Percentiles rank a stretch among this genome's conserved stretches.
Evolutionary conservation across 2,113 vertebrate genomes (phyloP).

Genomic region (Illadopsis cleaveri): DNA sequence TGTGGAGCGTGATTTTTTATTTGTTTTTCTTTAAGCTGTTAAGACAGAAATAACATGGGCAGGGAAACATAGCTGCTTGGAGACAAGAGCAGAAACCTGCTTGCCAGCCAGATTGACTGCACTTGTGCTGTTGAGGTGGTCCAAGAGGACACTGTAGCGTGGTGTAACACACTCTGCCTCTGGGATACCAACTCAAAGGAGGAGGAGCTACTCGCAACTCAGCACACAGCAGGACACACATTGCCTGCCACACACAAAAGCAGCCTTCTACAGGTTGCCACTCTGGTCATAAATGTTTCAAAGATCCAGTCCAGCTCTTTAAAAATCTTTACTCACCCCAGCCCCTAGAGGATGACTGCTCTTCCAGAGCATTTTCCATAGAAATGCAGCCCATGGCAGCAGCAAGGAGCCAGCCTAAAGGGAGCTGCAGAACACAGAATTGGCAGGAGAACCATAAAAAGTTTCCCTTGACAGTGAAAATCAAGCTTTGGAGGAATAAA

Average conservation of each 20-base stretch:
- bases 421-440: neutral
- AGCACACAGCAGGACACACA: neutral
- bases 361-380: neutral
- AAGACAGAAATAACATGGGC: neutral
- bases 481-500: neutral
- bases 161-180: neutral
- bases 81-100: neutral
- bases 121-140: neutral
- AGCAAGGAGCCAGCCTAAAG: neutral
- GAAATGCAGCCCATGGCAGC: neutral
- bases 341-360: neutral
- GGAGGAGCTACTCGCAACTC: neutral
- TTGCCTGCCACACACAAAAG: neutral
- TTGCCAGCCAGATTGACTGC: neutral
- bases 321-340: neutral
- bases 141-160: fast-evolving
- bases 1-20: neutral
- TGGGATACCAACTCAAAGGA: fast-evolving
- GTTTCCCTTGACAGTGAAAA: neutral
- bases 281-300: neutral
- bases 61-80: neutral
- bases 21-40: neutral
- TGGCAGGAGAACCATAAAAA: neutral
- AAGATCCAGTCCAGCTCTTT: neutral
- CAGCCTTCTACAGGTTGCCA: neutral